Base-by-base conservation (phyloP, 2,888 invertebrate species). In the Melanostoma mellinum region DNA sequence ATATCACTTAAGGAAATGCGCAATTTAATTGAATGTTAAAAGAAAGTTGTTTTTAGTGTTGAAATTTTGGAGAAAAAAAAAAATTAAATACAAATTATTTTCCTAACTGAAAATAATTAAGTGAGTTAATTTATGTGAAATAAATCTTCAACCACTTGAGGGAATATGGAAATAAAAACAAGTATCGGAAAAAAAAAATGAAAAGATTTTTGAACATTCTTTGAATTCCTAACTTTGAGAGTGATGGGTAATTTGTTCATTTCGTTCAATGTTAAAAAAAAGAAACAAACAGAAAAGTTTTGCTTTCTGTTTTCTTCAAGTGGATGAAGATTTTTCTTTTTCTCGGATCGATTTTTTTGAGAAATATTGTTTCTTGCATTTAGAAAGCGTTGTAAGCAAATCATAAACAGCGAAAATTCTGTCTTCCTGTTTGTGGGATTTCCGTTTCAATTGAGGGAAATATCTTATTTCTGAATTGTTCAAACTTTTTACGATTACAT, bases 121-220 rank as follows among this genome's bases (percentile, higher is more conserved):
- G 79, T 79, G 48, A 82, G 77, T 82, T 30, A 20, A 44, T 33
- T 48, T 53, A n/a, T 55, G 60, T n/a, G 44, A 56, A 44, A 56
- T 58, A 3, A 44, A 58, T 68, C 72, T 61, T 73, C 73, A 68
- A 73, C 72, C 81, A 82, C 81, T 82, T 81, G 81, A 40, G 46
- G 30, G 60, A 38, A 36, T 35, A 32, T 50, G 36, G 32, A 8
- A 58, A 9, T n/a, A 50, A 67, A n/a, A 20, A 1, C 8, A 35
- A 35, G 10, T 42, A 52, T 9, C 20, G 20, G n/a, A n/a, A 40
- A 48, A 38, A 32, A 6, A 6, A n/a, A 50, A 40, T 8, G 46
- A 30, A 6, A 60, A 60, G 44, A 48, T 38, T 0, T 50, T 63
- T 6, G 6, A 50, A 63, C 50, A 60, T 63, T 38, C 0, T 50